A percentile compares a stretch with the other conserved stretches of the same genome.
Evolutionary conservation across 2,888 invertebrate species (phyloP).

Genomic region (Scelioninae gen. 1): DNA sequence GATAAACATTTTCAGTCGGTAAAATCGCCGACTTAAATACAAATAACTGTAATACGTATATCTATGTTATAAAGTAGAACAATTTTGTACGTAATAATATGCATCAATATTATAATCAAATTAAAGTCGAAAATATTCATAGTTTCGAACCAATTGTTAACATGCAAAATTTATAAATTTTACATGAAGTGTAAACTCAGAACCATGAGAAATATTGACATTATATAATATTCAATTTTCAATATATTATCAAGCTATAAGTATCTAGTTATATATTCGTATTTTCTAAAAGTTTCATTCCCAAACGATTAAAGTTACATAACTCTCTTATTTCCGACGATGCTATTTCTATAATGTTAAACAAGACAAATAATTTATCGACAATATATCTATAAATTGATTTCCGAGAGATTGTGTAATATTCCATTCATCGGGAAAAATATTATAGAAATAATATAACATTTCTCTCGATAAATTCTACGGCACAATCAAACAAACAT

Average conservation of each 20-base stretch:
- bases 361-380: conserved; percentile 24
- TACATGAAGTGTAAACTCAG: too few species aligned
- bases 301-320: conserved; percentile 2
- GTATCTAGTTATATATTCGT: not conserved
- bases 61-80: too few species aligned
- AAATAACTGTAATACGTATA: too few species aligned
- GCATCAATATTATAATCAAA: too few species aligned
- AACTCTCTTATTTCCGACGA: conserved; percentile 22
- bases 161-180: too few species aligned
- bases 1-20: too few species aligned
- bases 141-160: too few species aligned
- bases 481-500: not conserved
- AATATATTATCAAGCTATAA: not conserved
- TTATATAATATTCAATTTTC: too few species aligned
- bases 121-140: too few species aligned
- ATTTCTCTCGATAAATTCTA: not conserved
- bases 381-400: conserved; percentile 11
- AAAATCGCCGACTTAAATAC: too few species aligned
- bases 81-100: too few species aligned
- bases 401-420: conserved; percentile 22
- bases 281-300: conserved; percentile 16
- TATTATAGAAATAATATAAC: not conserved
- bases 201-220: too few species aligned
- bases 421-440: conserved; percentile 14
- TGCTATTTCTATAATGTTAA: conserved; percentile 6